Percentiles rank a stretch among this genome's conserved stretches.
These are phyloP conservation scores for Geotria australis DNA, from an alignment of 2,797 vertebrate genomes.

Conservation along the genomic window DNA sequence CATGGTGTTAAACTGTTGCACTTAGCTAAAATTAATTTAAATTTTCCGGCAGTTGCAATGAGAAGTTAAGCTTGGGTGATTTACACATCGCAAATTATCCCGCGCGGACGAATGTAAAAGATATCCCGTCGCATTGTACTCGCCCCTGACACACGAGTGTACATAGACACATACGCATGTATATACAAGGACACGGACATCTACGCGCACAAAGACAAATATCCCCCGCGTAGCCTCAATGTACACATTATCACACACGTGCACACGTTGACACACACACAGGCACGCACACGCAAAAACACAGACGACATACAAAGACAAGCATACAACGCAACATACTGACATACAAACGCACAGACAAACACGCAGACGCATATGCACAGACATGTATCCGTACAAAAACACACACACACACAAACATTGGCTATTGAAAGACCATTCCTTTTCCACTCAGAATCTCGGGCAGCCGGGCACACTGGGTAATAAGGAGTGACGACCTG, in stretches of 20 bases:
- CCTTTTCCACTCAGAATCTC: too few species aligned
- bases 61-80: too few species aligned
- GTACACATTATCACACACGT: background rate
- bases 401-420: background rate
- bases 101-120: too few species aligned
- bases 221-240: background rate
- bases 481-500: too few species aligned
- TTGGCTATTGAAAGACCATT: background rate
- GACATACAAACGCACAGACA: background rate
- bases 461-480: too few species aligned
- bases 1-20: too few species aligned
- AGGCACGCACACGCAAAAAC: background rate
- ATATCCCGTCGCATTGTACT: too few species aligned
- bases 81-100: too few species aligned
- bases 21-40: too few species aligned
- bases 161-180: background rate
- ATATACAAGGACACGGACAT: background rate
- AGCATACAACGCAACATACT: background rate
- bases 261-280: background rate
- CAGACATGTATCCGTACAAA: background rate
- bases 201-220: background rate
- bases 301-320: background rate
- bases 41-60: too few species aligned
- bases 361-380: background rate
- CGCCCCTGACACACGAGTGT: background rate